Conservation (phyloP, 2,888 invertebrate genomes). For the Lepidonotus clava region DNA sequence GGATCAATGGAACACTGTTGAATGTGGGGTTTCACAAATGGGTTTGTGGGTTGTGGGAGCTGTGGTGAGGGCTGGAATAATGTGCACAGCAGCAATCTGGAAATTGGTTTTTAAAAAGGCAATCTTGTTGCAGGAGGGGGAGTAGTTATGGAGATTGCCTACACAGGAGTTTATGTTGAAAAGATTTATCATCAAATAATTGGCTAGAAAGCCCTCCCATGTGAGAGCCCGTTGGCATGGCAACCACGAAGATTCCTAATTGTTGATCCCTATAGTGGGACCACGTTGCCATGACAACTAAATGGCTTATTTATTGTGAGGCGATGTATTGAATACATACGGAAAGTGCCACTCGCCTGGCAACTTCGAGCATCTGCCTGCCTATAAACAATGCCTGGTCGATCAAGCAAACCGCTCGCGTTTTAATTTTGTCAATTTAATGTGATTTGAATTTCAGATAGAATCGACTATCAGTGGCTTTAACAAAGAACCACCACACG, state of each 20-base stretch:
- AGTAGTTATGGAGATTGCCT: no score
- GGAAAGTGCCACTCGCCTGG: not conserved
- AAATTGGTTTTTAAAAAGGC: no score
- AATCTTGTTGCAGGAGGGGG: no score
- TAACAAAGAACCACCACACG: not conserved
- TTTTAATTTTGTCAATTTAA: not conserved
- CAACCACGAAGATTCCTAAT: conserved; percentile 33
- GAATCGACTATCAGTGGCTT: not conserved
- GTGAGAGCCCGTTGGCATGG: conserved; percentile 26
- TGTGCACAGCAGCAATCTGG: no score
- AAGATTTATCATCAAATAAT: conserved; percentile 10
- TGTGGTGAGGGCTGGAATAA: no score
- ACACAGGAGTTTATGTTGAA: conserved; percentile 24
- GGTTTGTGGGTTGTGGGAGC: no score
- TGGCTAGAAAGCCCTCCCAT: conserved; percentile 5
- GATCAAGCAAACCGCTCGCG: not conserved
- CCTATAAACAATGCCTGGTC: not conserved
- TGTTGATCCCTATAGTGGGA: conserved; percentile 41
- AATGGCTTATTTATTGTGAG: conserved; percentile 42
- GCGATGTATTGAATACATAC: conserved; percentile 11
- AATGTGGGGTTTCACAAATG: no score
- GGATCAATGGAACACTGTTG: no score
- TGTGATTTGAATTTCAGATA: not conserved
- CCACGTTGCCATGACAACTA: conserved; percentile 22
- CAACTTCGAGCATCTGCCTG: no score